Base-by-base conservation (phyloP, 2,888 invertebrate species). In the Incurvaria masculella region DNA sequence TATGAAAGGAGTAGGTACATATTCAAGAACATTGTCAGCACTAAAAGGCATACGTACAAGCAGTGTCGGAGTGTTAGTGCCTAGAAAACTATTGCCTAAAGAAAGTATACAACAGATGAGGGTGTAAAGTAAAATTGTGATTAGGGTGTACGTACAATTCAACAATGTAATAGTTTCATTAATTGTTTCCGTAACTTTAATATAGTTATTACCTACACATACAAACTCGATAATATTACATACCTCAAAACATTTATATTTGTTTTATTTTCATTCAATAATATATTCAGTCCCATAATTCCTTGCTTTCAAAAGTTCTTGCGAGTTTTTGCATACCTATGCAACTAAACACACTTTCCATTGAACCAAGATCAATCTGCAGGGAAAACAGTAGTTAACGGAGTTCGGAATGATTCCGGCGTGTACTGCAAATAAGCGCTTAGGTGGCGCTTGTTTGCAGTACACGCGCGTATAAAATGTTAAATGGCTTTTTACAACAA, bases 211-310 rank as follows among this genome's bases (percentile, higher is more conserved):
- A 72, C 65, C 72, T 73, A 74, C 76, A n/a, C n/a, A 75, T 76
- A 76, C 73, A 74, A 76, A 75, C 70, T 78, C 68, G 73, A 76
- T 76, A 75, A 75, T 76, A 75, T 72, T 75, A 76, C 72, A 72
- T 76, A 78, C 78, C 74, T 75, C 74, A 71, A 75, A 72, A 64
- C 66, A 62, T 62, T 56, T 52, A 45, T 56, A 57, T 58, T 63
- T 67, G 19, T 41, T 41, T 20, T 14, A 45, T 45, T 14, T 45
- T 38, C 21, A 26, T 33, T 33, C 18, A 27, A 27, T 26, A n/a
- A n/a, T n/a, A n/a, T n/a, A n/a, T n/a, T n/a, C n/a, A n/a, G n/a
- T n/a, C n/a, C n/a, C n/a, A n/a, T n/a, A n/a, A n/a, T n/a, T n/a
- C n/a, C n/a, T n/a, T n/a, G n/a, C n/a, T n/a, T n/a, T n/a, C n/a